Base-by-base conservation (phyloP, 2,113 vertebrate genomes). In the Ariopsis seemanni region DNA sequence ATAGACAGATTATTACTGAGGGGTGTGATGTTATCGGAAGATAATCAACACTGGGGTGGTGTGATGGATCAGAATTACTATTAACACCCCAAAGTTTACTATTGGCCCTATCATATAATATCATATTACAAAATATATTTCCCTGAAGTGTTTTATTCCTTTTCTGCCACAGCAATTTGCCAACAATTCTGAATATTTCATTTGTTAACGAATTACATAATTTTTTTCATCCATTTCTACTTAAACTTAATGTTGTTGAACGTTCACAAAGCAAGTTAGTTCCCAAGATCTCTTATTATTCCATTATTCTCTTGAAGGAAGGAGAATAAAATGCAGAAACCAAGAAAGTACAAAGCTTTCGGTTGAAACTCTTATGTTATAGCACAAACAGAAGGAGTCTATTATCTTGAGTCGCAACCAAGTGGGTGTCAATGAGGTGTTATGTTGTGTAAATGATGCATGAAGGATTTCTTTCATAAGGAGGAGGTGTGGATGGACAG, bases 401-500 rank as follows among this genome's bases (percentile, higher is more conserved):
- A 48, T 50, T 74, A 74, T 74, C 42, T 22, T 22, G 71, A 74
- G 74, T n/a, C 5, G 50, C 48, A n/a, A 25, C 48, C 8, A 14
- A 10, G 22, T 17, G 15, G 53, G 78, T 17, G 53, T 50, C 63
- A 48, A 12, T 53, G 74, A 81, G 77, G 55, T 53, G 85, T 86
- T 81, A 17, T 65, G 55, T 14, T 52, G 85, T 50, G 52, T 10
- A 82, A 78, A 86, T 71, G 63, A 67, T 0, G 62, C 55, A 48
- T 80, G 62, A 63, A 65, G 62, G 85, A 86, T 86, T 67, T 30
- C 12, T 18, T 52, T 75, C 15, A 14, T 63, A 17, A 60, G 7
- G n/a, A 63, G 50, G 65, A 71, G 77, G 52, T 60, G 30, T 27
- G 9, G 50, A 27, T 6, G n/a, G 20, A 81, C 7, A 48, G 7